Percentiles rank a stretch among this genome's conserved stretches.
These are phyloP conservation scores for Chelon labrosus DNA, from an alignment of 2,797 vertebrate species.

Conservation along the genomic window DNA sequence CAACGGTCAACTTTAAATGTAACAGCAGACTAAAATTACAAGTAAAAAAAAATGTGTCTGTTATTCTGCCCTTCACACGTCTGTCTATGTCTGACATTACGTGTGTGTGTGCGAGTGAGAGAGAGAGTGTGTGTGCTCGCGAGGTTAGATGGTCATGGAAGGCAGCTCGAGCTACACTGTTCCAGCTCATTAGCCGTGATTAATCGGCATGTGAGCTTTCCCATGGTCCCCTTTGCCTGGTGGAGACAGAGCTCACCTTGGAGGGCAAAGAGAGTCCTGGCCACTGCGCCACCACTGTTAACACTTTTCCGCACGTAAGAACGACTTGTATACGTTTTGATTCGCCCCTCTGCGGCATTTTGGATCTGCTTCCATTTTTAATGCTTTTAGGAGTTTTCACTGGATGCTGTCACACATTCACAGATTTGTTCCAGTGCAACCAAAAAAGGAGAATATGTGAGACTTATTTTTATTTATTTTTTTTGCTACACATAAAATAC, in stretches of 20 bases:
- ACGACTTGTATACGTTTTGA: conserved; percentile 46
- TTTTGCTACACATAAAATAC: neutral
- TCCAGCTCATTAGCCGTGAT: conserved; percentile 90
- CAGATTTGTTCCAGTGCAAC: neutral
- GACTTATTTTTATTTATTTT: neutral
- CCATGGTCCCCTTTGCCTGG: conserved; percentile 85
- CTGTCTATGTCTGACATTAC: conserved; percentile 51
- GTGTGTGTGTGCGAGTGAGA: conserved; percentile 28
- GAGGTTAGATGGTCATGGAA: conserved; percentile 80
- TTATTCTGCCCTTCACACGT: conserved; percentile 65
- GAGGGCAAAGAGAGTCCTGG: conserved; percentile 71
- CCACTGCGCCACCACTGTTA: conserved; percentile 44
- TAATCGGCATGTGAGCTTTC: conserved; percentile 86
- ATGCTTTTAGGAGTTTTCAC: conserved; percentile 14
- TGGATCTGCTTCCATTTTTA: conserved; percentile 26
- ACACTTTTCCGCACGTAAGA: conserved; percentile 51
- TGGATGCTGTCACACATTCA: neutral
- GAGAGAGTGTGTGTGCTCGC: conserved; percentile 31
- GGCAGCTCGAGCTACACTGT: conserved; percentile 81
- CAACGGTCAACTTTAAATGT: conserved; percentile 23
- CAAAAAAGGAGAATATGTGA: neutral
- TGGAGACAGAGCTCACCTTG: conserved; percentile 84
- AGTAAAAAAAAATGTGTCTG: conserved; percentile 33
- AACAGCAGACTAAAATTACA: conserved; percentile 17
- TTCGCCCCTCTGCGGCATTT: conserved; percentile 29